Conservation (phyloP, 2,113 vertebrate species). For the Phaethon lepturus region DNA sequence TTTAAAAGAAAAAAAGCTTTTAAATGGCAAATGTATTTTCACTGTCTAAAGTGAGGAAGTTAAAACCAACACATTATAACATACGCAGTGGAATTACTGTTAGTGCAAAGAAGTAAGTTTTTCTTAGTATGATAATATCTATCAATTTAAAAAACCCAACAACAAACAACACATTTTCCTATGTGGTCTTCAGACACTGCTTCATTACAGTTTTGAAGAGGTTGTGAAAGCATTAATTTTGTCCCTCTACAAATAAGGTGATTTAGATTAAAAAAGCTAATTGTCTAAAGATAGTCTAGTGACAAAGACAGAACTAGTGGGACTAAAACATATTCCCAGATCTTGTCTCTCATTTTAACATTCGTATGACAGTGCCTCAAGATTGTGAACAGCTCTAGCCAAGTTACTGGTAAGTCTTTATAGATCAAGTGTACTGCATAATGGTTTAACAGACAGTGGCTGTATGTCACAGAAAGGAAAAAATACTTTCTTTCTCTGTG, state of each 20-base stretch:
- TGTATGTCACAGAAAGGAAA: not conserved
- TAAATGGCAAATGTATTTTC: not conserved
- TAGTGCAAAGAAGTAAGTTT: not conserved
- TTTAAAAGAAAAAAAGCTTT: not conserved
- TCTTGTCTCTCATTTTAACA: not conserved
- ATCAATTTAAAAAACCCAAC: not conserved
- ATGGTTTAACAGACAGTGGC: not conserved
- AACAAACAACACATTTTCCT: not conserved
- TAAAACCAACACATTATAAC: not conserved
- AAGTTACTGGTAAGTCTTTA: not conserved
- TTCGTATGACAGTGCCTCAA: not conserved
- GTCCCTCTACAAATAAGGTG: not conserved
- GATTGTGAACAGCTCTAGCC: not conserved
- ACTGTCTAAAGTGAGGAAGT: not conserved
- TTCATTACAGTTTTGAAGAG: not conserved
- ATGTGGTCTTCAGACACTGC: not conserved
- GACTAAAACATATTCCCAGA: not conserved
- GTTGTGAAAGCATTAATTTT: not conserved
- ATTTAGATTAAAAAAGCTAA: not conserved
- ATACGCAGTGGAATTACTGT: fast-evolving
- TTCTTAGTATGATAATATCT: not conserved
- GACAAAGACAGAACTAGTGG: not conserved
- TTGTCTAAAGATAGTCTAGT: not conserved
- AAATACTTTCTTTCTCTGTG: not conserved
- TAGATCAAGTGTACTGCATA: not conserved